Base-by-base conservation (phyloP, 1,140 invertebrate genomes). In the Penaeus vannamei region DNA sequence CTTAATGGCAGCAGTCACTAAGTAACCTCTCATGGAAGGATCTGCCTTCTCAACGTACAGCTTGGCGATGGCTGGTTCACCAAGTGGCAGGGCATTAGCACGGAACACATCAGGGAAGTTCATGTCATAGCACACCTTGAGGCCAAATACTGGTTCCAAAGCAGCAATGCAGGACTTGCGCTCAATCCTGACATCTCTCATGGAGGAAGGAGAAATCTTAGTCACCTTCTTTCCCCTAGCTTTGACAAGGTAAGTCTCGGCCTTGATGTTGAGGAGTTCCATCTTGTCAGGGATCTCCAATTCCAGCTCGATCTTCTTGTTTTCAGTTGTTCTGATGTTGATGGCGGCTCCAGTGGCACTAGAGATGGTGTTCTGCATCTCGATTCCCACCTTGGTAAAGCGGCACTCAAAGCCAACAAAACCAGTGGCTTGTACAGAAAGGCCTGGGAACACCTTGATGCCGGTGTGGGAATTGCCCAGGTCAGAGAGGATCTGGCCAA, bases 81-180 rank as follows among this genome's bases (percentile, higher is more conserved):
- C 87, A 19, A 89, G 82, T 23, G 87, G 87, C 72, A 89, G 60
- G 53, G 29, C 42, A 53, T 77, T 84, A 36, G 62, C 62, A 32
- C 61, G 87, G 87, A 84, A 62, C 29, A 89, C 23, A 60, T 89
- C 72, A 1, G 87, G 87, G 29, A 84, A 36, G 72, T 89, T 72
- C 29, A 89, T 14, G 23, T 89, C 81, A 64, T 89, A 84, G 62
- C 87, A 89, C 19, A 89, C n/a, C 69, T 26, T 64, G 32, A 89
- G 59, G 20, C 82, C 87, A 46, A 80, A 19, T 14, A 79, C 32
- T n/a, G 81, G 61, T 46, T 89, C 82, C 12, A 89, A 20, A 29
- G 14, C 72, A 59, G 14, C 64, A 66, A 84, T 10, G 46, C 87
- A 89, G 17, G 81, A 76, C 0, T 46, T 26, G 2, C 19, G 36